A percentile compares a stretch with the other conserved stretches of the same genome.
phyloP scores from a whole-genome alignment of 2,888 invertebrate species.

The Drosophila bunnanda region DNA sequence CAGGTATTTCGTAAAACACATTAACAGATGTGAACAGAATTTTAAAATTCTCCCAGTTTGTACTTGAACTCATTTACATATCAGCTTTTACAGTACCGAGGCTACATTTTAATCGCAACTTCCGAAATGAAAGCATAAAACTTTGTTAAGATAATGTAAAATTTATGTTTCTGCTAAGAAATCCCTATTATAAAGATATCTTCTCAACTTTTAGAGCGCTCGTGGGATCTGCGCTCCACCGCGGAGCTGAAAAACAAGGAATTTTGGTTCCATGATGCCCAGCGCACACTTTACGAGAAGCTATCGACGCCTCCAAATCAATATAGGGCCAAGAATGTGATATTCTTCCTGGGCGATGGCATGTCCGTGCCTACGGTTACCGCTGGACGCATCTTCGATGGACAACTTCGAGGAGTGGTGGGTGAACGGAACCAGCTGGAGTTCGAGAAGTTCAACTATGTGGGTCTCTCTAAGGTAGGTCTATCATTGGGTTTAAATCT shows the following conservation, averaged over 20 bases:
- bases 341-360: slow-evolving; percentile 93
- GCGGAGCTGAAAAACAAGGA: slow-evolving; percentile 57
- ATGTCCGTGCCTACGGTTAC: slow-evolving; percentile 90
- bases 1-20: slow-evolving; percentile 7
- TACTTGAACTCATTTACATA: slow-evolving; percentile 12
- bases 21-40: slow-evolving; percentile 26
- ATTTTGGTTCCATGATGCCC: slow-evolving; percentile 80
- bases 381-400: slow-evolving; percentile 88
- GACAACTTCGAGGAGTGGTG: slow-evolving; percentile 86
- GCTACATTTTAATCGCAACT: background rate
- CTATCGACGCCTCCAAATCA: slow-evolving; percentile 72
- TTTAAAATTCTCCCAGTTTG: slow-evolving; percentile 8
- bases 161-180: background rate
- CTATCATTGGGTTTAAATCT: too few relatives aligned
- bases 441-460: slow-evolving; percentile 88
- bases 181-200: background rate
- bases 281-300: slow-evolving; percentile 77
- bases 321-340: slow-evolving; percentile 89
- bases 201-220: slow-evolving; percentile 43
- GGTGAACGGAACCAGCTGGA: slow-evolving; percentile 87
- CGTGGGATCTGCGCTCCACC: slow-evolving; percentile 58
- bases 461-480: slow-evolving; percentile 88
- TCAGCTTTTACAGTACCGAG: background rate
- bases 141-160: background rate
- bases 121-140: background rate